Base-by-base conservation (phyloP, 2,888 invertebrate genomes). In the Phengaris alcon region DNA sequence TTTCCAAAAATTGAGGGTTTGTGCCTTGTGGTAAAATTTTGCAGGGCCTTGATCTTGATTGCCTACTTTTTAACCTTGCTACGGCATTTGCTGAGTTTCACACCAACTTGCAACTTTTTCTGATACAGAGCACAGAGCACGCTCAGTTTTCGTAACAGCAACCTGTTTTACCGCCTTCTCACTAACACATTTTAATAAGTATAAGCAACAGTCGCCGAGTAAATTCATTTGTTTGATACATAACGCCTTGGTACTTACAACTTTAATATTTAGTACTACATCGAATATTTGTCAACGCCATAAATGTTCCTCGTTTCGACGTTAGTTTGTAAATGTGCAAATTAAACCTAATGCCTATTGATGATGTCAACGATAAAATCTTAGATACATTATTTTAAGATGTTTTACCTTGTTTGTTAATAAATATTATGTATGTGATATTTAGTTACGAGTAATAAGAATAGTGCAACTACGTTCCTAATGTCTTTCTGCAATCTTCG, bases 21-120 rank as follows among this genome's bases (percentile, higher is more conserved):
- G n/a, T n/a, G n/a, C n/a, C n/a, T n/a, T n/a, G n/a, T n/a, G n/a
- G n/a, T n/a, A n/a, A n/a, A n/a, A n/a, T n/a, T n/a, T n/a, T n/a
- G n/a, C n/a, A 75, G n/a, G 4, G 3, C 5, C 22, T 77, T 77
- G 12, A 77, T 64, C 3, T 59, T 74, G 22, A 10, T 70, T 54
- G 69, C 55, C 15, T 72, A 69, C 44, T 51, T 75, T 10, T 74
- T 74, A 8, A 75, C 35, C 57, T 77, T 77, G 3, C 15, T 68
- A 1, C 74, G 73, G 51, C 70, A 77, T 70, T 77, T 77, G 48
- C 74, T 75, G 2, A 77, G 51, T 73, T 75, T 77, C 1, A 74
- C 74, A 35, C 44, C 35, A 68, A 44, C 73, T 75, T 35, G 54
- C 15, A 22, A n/a, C 7, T 69, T 44, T 68, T 75, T 75, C 15